Evolutionary conservation across 2,888 invertebrate species (phyloP), one percentile per base, ranked within the genome.

Genomic region (Acleris cristana): DNA sequence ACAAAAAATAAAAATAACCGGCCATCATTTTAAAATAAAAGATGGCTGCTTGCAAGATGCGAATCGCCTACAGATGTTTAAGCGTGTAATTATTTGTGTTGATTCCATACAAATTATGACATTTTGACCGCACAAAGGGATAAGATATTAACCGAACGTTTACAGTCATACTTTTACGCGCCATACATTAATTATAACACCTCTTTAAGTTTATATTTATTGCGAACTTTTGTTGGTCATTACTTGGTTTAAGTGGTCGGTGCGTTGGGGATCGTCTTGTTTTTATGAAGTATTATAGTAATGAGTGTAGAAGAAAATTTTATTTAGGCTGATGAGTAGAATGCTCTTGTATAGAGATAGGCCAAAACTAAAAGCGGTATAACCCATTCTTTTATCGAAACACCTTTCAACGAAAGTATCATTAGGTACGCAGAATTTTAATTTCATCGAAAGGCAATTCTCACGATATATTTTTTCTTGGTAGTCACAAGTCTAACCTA

Each of bases 181-280:
- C 72, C 78, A 74, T 83, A 89, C 91, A 90, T 90, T 88, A 90
- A 91, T 91, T 90, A 91, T 90, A 88, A 90, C 92, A 91, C 92
- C 91, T 92, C 88, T 86, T 92, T 91, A 90, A 81, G 80, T 84
- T 87, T 76, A 87, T 89, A 91, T 92, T 92, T 92, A 92, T 90
- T 77, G 82, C 78, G 81, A 80, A 81, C 84, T 88, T 90, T 89
- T 88, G 87, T 88, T 87, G 79, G 83, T 87, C 85, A 88, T 90
- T 90, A 87, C 81, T 78, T 77, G 75, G 79, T 79, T 81, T 83
- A 79, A 75, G 79, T 76, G 78, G 74, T 75, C 74, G 61, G 69
- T 71, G 69, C 60, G 62, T 74, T 74, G 72, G 56, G 69, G 74
- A 80, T 81, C 61, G 45, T 52, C 44, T 58, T 18, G 14, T 45